These are phyloP conservation scores for Pammene aurita DNA, from an alignment of 2,888 invertebrate genomes.

Conservation along the genomic window DNA sequence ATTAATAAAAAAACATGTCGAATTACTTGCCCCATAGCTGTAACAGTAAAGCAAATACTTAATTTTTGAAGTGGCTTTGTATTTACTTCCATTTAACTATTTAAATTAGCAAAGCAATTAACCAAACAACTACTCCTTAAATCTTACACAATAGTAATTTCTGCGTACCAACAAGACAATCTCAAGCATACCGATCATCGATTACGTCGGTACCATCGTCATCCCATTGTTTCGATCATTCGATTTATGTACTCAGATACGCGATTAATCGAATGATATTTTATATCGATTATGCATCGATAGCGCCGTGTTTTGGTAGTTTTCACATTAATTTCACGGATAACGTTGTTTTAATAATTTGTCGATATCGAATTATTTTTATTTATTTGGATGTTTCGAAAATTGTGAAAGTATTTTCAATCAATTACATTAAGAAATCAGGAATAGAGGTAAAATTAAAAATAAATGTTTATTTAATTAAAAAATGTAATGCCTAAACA, in stretches of 20 bases:
- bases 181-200: slow-evolving; percentile 45
- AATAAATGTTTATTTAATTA: too few species aligned
- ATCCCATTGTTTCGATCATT: slow-evolving; percentile 57
- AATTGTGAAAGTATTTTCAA: too few species aligned
- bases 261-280: slow-evolving; percentile 46
- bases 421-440: too few species aligned
- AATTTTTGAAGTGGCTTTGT: too few species aligned
- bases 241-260: slow-evolving; percentile 51
- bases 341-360: slow-evolving; percentile 37
- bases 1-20: too few species aligned
- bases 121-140: slow-evolving; percentile 46
- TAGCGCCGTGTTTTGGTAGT: slow-evolving; percentile 34
- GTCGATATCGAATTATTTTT: slow-evolving; percentile 23
- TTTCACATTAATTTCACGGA: slow-evolving; percentile 39
- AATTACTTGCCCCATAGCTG: too few species aligned
- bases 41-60: too few species aligned
- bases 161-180: slow-evolving; percentile 44
- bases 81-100: background rate
- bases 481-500: background rate
- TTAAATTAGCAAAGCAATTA: slow-evolving; percentile 17
- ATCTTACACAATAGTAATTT: slow-evolving; percentile 46
- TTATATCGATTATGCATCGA: slow-evolving; percentile 42
- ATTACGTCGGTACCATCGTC: slow-evolving; percentile 50
- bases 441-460: too few species aligned
- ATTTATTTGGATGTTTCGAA: slow-evolving; percentile 5